phyloP scores from a whole-genome alignment of 2,113 vertebrate species.

The Lophura nycthemera region DNA sequence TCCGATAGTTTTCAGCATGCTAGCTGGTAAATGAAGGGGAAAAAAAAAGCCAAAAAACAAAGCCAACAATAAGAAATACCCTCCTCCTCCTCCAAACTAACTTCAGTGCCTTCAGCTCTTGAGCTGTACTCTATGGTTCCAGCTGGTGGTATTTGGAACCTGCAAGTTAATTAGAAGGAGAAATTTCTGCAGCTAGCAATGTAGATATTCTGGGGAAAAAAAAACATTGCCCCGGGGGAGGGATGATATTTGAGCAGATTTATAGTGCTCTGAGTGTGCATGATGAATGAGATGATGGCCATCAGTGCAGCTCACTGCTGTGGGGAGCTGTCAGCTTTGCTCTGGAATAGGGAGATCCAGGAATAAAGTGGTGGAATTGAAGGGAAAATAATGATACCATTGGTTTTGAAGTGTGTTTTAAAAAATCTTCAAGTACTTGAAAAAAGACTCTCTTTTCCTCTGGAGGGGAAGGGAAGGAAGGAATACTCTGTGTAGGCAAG shows the following conservation, averaged over 20 bases:
- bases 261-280: slow-evolving; percentile 54
- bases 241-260: slow-evolving; percentile 72
- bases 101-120: background rate
- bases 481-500: background rate
- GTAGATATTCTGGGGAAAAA: slow-evolving; percentile 43
- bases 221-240: slow-evolving; percentile 52
- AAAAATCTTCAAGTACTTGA: background rate
- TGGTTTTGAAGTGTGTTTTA: background rate
- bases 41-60: background rate
- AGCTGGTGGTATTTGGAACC: slow-evolving; percentile 59
- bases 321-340: slow-evolving; percentile 44
- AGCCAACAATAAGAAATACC: background rate
- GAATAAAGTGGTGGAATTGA: background rate
- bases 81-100: background rate
- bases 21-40: slow-evolving; percentile 9
- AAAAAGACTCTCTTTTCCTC: background rate
- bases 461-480: background rate
- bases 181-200: slow-evolving; percentile 55
- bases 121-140: background rate
- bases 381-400: background rate
- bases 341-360: background rate
- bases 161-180: slow-evolving; percentile 61
- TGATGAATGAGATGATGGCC: slow-evolving; percentile 61
- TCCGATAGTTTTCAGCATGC: background rate
- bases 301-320: slow-evolving; percentile 15